Base-by-base conservation (phyloP, 2,888 invertebrate genomes). In the Chesias legatella region DNA sequence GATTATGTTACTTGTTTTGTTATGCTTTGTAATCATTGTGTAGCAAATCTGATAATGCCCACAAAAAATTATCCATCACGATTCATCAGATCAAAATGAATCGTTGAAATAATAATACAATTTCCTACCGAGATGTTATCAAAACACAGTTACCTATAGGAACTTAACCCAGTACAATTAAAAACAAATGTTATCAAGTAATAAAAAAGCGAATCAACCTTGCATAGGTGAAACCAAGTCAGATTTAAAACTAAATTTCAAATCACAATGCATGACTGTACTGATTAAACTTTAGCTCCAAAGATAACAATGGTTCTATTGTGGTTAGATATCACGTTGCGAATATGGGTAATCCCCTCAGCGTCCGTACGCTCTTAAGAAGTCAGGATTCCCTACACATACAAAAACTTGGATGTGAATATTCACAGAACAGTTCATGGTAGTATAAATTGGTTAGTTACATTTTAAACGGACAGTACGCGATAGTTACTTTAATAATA, bases 221-320 rank as follows among this genome's bases (percentile, higher is more conserved):
- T 5, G 13, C 13, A 17, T 17, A n/a, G n/a, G n/a, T 17, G 3
- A 17, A 17, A 17, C 2, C 5, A 17, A 17, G 1, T n/a, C 22
- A 22, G 3, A 22, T 6, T 1, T 7, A 6, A 6, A 1, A 22
- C 22, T 1, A 7, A 5, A n/a, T 22, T 22, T 22, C 6, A 22
- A 22, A 22, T 22, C 6, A 5, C 13, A 7, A 7, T 9, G 9
- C 23, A 22, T 10, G 33, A 27, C 34, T 34, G 36, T 38, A 38
- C 43, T 43, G 38, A 37, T 30, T 33, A 38, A 37, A 34, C 26
- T 38, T 31, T 27, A 34, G 20, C 33, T 25, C 8, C 11, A 26
- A 8, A 36, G 27, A 28, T 28, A 42, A 43, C 43, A 43, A 43
- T 38, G 23, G 30, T 20, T 4, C 26, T 26, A n/a, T 26, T 43